phyloP scores from a whole-genome alignment of 2,113 vertebrate genomes.

The Brachyistius frenatus region DNA sequence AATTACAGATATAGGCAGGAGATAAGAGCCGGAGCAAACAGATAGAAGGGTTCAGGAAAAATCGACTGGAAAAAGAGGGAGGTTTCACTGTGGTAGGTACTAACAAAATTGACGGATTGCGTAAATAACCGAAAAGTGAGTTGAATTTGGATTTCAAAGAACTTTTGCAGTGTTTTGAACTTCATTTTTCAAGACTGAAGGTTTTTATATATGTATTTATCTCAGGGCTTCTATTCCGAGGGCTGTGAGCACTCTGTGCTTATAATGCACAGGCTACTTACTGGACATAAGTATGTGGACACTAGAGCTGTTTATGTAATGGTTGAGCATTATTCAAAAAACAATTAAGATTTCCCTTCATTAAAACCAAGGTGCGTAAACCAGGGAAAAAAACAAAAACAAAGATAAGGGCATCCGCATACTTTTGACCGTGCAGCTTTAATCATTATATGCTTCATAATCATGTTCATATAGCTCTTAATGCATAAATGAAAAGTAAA shows the following conservation, averaged over 20 bases:
- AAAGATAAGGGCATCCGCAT: no score
- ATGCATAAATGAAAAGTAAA: not conserved
- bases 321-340: no score
- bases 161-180: not conserved
- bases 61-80: not conserved
- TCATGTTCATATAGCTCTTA: not conserved
- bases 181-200: constrained; percentile 8
- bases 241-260: not conserved
- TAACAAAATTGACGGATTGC: not conserved
- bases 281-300: no score
- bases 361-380: no score
- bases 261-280: no score
- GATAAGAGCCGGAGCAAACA: constrained; percentile 38
- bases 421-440: no score
- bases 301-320: no score
- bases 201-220: not conserved
- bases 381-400: no score
- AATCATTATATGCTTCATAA: not conserved
- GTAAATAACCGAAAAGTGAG: not conserved
- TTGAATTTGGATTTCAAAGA: not conserved
- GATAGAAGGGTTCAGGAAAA: constrained; percentile 14
- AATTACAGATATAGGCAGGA: constrained; percentile 57
- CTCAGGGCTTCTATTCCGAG: not conserved
- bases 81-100: constrained; percentile 4
- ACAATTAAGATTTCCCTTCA: no score